phyloP scores from a whole-genome alignment of 1,140 invertebrate genomes.

The Bombus haemorrhoidalis region DNA sequence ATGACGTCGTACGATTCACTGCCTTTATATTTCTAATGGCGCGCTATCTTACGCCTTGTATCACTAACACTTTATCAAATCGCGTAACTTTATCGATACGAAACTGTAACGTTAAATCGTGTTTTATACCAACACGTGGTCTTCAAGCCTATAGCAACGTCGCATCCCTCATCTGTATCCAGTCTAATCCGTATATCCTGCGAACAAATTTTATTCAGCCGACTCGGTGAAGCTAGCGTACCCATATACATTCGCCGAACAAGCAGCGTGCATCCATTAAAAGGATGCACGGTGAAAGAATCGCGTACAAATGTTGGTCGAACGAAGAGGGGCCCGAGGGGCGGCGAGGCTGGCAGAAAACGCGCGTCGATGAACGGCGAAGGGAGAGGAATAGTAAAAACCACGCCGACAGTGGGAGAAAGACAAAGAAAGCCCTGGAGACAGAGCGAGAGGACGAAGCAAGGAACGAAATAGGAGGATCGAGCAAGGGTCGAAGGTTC shows the following conservation, averaged over 20 bases:
- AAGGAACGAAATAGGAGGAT: constrained; percentile 41
- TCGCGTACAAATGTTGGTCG: constrained; percentile 24
- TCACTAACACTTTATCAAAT: too few species aligned
- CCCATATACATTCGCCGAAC: not conserved
- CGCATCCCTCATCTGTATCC: not conserved
- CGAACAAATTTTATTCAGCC: constrained; percentile 18
- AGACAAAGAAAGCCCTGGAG: not conserved
- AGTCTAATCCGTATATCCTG: not conserved
- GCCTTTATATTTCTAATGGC: too few species aligned
- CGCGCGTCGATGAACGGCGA: constrained; percentile 18
- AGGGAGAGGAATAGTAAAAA: constrained; percentile 12
- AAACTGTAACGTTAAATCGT: too few species aligned
- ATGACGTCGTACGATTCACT: too few species aligned
- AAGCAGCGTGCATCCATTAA: not conserved
- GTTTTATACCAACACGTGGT: too few species aligned
- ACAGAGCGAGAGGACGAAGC: constrained; percentile 6
- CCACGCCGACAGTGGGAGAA: too few species aligned
- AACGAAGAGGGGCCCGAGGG: not conserved
- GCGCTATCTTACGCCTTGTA: too few species aligned
- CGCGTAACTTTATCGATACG: too few species aligned
- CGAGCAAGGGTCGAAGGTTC: constrained; percentile 59
- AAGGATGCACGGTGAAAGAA: not conserved
- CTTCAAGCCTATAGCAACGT: not conserved
- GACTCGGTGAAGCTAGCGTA: too few species aligned
- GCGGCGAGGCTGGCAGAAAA: not conserved